Evolutionary conservation across 2,888 invertebrate species (phyloP).

Genomic region (Himalopsyche japonica): DNA sequence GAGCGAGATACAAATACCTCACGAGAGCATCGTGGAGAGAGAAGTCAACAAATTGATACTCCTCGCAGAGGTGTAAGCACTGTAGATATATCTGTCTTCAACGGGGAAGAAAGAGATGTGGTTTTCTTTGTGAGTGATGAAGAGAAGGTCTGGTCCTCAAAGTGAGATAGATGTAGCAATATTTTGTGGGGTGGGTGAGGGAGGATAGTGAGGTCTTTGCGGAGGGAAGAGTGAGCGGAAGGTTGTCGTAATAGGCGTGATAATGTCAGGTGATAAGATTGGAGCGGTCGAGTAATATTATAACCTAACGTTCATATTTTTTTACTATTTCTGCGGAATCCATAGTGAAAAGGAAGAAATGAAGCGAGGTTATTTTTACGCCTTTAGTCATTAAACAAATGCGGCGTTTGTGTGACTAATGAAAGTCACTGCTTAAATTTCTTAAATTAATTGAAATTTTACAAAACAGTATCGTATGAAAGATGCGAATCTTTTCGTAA

Average conservation of each 20-base stretch:
- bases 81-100: constrained; percentile 12
- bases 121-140: not conserved
- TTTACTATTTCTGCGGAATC: constrained; percentile 29
- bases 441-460: not conserved
- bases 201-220: constrained; percentile 43
- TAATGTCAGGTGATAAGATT: constrained; percentile 40
- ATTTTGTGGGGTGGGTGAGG: constrained; percentile 58
- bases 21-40: constrained; percentile 17
- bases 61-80: not conserved
- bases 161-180: constrained; percentile 2
- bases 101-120: constrained; percentile 6
- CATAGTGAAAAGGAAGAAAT: not conserved
- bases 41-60: constrained; percentile 23
- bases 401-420: not conserved
- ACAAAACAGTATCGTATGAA: too few relatives aligned
- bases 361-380: not conserved
- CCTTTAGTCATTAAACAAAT: constrained; percentile 3
- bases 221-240: constrained; percentile 55
- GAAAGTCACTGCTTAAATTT: not conserved
- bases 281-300: constrained; percentile 32
- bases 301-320: constrained; percentile 19
- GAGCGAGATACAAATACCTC: constrained; percentile 15
- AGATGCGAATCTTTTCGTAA: too few relatives aligned
- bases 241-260: constrained; percentile 63
- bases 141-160: not conserved